phyloP scores from a whole-genome alignment of 2,113 vertebrate species.

The Tetrao urogallus region DNA sequence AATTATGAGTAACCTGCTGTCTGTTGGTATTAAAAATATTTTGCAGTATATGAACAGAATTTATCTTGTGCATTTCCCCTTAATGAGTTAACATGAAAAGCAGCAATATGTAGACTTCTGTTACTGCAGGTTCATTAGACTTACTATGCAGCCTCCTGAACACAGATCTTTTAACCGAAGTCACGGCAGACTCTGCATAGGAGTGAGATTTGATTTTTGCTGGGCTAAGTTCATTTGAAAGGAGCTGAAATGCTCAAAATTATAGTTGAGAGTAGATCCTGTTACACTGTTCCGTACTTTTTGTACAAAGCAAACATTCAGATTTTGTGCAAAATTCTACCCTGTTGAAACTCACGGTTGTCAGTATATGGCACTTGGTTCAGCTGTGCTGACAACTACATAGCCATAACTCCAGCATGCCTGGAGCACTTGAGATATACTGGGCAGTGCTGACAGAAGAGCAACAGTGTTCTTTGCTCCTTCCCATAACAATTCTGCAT shows the following conservation, averaged over 20 bases:
- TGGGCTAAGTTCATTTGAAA: neutral
- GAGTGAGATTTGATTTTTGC: neutral
- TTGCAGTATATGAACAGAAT: neutral
- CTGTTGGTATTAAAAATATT: constrained; percentile 2
- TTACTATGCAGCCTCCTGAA: constrained; percentile 4
- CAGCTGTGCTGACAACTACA: neutral
- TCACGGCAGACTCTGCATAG: neutral
- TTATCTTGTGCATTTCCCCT: neutral
- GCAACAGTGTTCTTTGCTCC: neutral
- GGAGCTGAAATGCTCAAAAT: constrained; percentile 7
- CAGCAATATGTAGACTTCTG: constrained; percentile 54
- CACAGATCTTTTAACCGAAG: neutral
- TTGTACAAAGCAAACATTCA: neutral
- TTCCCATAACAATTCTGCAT: neutral
- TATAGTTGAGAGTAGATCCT: neutral
- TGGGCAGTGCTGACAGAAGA: neutral
- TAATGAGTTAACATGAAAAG: neutral
- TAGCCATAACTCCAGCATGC: neutral
- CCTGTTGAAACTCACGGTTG: neutral
- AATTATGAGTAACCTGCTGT: constrained; percentile 37
- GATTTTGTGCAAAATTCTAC: neutral
- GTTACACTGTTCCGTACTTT: neutral
- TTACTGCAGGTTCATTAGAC: constrained; percentile 39
- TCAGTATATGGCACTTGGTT: accelerated
- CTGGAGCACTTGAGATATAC: neutral